Evolutionary conservation across 2,888 invertebrate species (phyloP).

Genomic region (Polylopha cassiicola): DNA sequence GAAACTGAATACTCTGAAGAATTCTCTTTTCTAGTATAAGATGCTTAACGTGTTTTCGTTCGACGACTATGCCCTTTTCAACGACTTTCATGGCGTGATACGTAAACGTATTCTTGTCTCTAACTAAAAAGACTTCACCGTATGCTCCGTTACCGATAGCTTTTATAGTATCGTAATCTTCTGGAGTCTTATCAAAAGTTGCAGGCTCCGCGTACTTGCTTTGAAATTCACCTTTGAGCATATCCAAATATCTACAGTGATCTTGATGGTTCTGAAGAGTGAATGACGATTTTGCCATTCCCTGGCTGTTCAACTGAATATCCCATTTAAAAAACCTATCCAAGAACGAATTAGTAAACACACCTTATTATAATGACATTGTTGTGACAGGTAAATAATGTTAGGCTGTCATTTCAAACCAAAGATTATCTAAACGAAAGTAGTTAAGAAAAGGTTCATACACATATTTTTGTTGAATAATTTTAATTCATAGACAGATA

Average conservation of each 20-base stretch:
- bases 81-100: constrained; percentile 93
- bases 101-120: constrained; percentile 78
- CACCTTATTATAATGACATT: constrained; percentile 31
- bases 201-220: constrained; percentile 37
- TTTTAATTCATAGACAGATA: too few relatives aligned
- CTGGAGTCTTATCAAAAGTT: constrained; percentile 32
- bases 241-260: constrained; percentile 52
- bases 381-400: constrained; percentile 10
- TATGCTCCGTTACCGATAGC: constrained; percentile 93
- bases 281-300: constrained; percentile 49
- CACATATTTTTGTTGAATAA: too few relatives aligned
- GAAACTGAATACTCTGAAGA: constrained; percentile 87
- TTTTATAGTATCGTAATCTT: constrained; percentile 84
- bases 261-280: constrained; percentile 52
- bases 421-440: too few relatives aligned
- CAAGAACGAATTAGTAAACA: constrained; percentile 29
- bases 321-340: constrained; percentile 40
- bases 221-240: constrained; percentile 54
- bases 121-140: constrained; percentile 88
- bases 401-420: background rate
- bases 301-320: constrained; percentile 31
- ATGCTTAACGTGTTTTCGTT: constrained; percentile 91
- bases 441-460: too few relatives aligned
- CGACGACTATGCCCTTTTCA: constrained; percentile 90
- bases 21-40: constrained; percentile 92